phyloP scores from a whole-genome alignment of 2,888 invertebrate genomes.

The Pseudolycoriella hygida region DNA sequence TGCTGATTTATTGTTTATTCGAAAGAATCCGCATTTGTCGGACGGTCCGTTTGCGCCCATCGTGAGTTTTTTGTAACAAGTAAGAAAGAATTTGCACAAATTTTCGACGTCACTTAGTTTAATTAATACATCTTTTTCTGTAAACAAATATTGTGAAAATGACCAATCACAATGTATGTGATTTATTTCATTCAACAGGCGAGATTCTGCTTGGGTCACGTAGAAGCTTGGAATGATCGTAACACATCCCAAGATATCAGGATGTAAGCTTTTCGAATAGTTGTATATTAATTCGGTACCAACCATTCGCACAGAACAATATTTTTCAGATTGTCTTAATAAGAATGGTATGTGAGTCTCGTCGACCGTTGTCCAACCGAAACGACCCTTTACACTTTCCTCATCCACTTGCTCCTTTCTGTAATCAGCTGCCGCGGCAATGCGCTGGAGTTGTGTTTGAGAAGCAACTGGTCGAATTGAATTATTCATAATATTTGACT shows the following conservation, averaged over 20 bases:
- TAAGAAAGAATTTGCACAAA: slow-evolving; percentile 78
- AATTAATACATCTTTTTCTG: slow-evolving; percentile 78
- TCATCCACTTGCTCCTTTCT: slow-evolving; percentile 37
- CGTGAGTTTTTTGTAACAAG: slow-evolving; percentile 70
- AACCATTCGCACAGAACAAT: slow-evolving; percentile 87
- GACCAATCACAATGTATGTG: slow-evolving; percentile 78
- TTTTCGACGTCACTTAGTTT: slow-evolving; percentile 73
- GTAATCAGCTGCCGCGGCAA: slow-evolving; percentile 3
- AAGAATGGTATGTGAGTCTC: slow-evolving; percentile 79
- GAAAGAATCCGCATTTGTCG: slow-evolving; percentile 78
- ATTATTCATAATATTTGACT: slow-evolving; percentile 43
- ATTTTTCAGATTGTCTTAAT: slow-evolving; percentile 64
- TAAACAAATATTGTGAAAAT: slow-evolving; percentile 76
- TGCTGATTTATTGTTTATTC: slow-evolving; percentile 83
- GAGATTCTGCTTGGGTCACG: slow-evolving; percentile 78
- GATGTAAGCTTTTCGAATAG: slow-evolving; percentile 73
- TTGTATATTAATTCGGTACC: slow-evolving; percentile 80
- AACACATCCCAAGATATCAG: slow-evolving; percentile 79
- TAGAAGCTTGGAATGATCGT: slow-evolving; percentile 85
- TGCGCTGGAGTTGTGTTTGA: no score
- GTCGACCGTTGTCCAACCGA: slow-evolving; percentile 82
- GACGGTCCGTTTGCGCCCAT: slow-evolving; percentile 45
- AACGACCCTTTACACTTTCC: slow-evolving; percentile 61
- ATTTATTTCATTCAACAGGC: slow-evolving; percentile 69
- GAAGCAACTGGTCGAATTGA: slow-evolving; percentile 26